Conservation (phyloP, 2,888 invertebrate species). For the Meghimatium bilineatum region DNA sequence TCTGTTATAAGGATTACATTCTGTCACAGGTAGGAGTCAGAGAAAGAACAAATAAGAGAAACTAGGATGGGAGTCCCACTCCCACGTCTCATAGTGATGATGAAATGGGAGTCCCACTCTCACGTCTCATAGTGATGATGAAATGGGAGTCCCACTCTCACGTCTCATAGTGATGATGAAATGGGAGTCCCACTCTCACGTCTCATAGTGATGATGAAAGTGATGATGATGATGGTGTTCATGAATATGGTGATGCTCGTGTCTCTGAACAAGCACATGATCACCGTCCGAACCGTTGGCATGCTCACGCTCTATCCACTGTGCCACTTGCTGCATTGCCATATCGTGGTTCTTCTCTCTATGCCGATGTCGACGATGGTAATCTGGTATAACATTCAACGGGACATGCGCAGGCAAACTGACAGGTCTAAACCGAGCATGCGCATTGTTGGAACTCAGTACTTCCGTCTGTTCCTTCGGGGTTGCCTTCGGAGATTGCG, state of each 20-base stretch:
- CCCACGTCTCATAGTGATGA: neutral
- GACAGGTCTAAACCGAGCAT: conserved; percentile 64
- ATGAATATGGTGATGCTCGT: conserved; percentile 84
- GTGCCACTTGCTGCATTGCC: conserved; percentile 73
- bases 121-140: neutral
- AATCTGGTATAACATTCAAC: conserved; percentile 69
- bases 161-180: no score
- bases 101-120: neutral
- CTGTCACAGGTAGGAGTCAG: no score
- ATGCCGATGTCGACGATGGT: conserved; percentile 79
- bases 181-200: conserved; percentile 47
- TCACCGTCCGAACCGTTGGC: conserved; percentile 61
- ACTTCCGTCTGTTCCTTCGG: conserved; percentile 50
- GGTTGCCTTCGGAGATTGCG: conserved; percentile 53
- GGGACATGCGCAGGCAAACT: conserved; percentile 68
- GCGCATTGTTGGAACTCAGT: conserved; percentile 55
- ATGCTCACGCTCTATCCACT: conserved; percentile 70
- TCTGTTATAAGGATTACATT: no score
- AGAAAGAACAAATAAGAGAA: no score
- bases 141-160: no score
- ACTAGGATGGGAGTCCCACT: no score
- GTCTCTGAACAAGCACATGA: conserved; percentile 77
- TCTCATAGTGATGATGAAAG: conserved; percentile 83
- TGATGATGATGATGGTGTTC: conserved; percentile 85
- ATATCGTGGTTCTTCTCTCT: conserved; percentile 78